A percentile compares a stretch with the other conserved stretches of the same genome.
Evolutionary conservation across 2,797 vertebrate genomes (phyloP).

Genomic region (Lepidocolaptes lacrymiger): DNA sequence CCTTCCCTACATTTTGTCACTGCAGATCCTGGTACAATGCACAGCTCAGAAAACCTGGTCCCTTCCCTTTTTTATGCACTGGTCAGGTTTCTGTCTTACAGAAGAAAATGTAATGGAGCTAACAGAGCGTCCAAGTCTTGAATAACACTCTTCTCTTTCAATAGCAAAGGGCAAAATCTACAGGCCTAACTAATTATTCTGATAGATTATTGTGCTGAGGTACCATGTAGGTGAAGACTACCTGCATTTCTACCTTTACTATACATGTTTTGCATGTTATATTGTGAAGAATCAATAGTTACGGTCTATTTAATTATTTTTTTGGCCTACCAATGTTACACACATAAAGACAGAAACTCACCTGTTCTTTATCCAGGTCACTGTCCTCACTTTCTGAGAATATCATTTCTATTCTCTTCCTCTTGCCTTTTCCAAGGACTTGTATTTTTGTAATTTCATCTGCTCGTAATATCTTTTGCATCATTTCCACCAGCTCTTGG

Average conservation of each 20-base stretch:
- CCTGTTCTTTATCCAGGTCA: constrained; percentile 70
- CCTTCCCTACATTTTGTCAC: neutral
- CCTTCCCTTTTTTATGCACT: neutral
- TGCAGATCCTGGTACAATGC: neutral
- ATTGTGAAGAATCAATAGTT: neutral
- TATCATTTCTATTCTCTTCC: constrained; percentile 74
- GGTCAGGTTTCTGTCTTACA: neutral
- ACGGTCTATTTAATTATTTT: neutral
- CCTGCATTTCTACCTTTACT: neutral
- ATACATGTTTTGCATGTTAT: neutral
- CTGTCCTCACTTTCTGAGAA: constrained; percentile 73
- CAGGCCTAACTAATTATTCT: neutral
- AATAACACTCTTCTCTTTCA: neutral
- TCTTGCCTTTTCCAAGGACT: constrained; percentile 74
- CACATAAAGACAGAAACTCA: constrained; percentile 19
- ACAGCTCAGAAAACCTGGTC: neutral
- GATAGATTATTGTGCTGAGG: neutral
- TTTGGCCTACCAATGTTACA: neutral
- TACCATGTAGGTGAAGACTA: neutral
- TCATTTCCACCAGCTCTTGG: constrained; percentile 70
- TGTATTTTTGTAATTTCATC: constrained; percentile 72
- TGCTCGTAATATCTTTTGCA: constrained; percentile 71
- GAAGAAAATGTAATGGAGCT: neutral
- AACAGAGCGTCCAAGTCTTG: neutral
- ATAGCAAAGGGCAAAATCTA: neutral